Conservation (phyloP, 2,888 invertebrate genomes). For the Tribolium freemani region DNA sequence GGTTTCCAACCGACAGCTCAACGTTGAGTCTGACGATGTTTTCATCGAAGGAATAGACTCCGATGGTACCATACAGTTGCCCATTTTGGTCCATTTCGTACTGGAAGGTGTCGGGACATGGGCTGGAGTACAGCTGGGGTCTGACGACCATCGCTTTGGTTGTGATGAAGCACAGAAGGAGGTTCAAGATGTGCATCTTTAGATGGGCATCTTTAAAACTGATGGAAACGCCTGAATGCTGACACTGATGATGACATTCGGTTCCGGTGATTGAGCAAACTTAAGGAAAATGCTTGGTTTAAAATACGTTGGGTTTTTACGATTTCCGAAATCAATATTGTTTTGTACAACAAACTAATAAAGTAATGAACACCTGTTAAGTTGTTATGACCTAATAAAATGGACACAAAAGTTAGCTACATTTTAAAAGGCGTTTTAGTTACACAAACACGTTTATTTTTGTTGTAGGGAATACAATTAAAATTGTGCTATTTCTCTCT, state of each 20-base stretch:
- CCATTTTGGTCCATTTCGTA: constrained; percentile 66
- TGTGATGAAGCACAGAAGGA: not conserved
- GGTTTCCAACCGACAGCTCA: constrained; percentile 62
- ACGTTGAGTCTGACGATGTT: constrained; percentile 58
- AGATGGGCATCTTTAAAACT: not conserved
- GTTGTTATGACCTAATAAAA: too few species aligned
- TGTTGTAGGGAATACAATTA: too few species aligned
- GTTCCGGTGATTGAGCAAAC: constrained; percentile 1
- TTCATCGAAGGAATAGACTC: constrained; percentile 59
- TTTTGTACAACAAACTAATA: too few species aligned
- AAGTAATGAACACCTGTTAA: too few species aligned
- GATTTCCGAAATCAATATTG: not conserved
- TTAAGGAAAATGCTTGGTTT: not conserved
- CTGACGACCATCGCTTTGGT: not conserved
- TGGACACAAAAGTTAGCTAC: too few species aligned
- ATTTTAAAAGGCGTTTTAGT: too few species aligned
- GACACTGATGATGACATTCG: constrained; percentile 5
- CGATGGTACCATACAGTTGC: constrained; percentile 66
- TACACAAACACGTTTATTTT: too few species aligned
- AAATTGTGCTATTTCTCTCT: too few species aligned
- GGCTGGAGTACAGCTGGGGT: constrained; percentile 50
- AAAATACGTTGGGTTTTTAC: not conserved
- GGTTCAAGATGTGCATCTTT: not conserved
- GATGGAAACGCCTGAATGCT: constrained; percentile 6
- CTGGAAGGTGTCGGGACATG: constrained; percentile 64